These are phyloP conservation scores for human DNA, from an alignment of 2,113 vertebrate species.

Conservation along the genomic window DNA sequence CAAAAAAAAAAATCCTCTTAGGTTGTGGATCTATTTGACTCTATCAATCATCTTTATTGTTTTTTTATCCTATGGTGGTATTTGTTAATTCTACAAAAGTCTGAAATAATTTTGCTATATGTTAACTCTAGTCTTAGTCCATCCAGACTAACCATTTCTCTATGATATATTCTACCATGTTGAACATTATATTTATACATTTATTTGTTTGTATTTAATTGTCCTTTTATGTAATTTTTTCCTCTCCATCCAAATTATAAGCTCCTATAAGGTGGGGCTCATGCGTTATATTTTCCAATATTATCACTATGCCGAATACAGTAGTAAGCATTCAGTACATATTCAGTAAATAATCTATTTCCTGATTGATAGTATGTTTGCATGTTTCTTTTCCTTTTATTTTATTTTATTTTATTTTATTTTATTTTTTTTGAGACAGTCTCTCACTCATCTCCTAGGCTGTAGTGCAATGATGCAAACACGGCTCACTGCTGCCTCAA, in stretches of 20 bases:
- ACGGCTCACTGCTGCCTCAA: too few relatives aligned
- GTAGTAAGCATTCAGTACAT: background rate
- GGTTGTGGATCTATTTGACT: background rate
- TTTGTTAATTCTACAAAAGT: background rate
- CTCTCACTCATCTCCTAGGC: too few relatives aligned
- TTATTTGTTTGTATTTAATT: background rate
- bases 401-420: too few relatives aligned
- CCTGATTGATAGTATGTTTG: background rate
- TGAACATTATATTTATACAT: background rate
- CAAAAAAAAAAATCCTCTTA: too few relatives aligned
- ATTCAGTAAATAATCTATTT: background rate
- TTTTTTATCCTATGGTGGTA: background rate
- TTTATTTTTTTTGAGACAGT: too few relatives aligned
- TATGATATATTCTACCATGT: background rate
- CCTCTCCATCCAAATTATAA: background rate
- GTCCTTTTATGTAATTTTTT: background rate
- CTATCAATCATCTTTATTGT: background rate
- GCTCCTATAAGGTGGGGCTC: background rate
- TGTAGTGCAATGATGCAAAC: too few relatives aligned
- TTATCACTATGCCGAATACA: background rate
- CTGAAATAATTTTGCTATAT: background rate
- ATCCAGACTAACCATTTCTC: background rate
- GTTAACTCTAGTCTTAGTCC: background rate
- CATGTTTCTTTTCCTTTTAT: too few relatives aligned
- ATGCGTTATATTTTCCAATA: background rate